A percentile compares a stretch with the other conserved stretches of the same genome.
Conservation (phyloP, 2,797 vertebrate genomes). For the Anguilla anguilla region DNA sequence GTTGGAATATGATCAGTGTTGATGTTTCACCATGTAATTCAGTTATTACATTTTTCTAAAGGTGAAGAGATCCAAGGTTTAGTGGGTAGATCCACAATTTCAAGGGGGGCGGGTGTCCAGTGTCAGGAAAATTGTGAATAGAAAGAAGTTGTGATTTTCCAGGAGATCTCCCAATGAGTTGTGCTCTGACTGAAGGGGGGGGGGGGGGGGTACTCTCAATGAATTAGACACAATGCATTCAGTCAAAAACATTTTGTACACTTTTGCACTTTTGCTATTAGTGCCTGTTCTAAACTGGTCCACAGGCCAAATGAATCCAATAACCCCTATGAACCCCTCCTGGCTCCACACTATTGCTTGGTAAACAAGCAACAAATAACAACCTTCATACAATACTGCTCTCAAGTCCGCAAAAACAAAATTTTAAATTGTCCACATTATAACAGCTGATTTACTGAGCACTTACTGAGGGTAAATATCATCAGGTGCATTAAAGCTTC, state of each 20-base stretch:
- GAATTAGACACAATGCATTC: no score
- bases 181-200: no score
- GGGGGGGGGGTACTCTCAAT: no score
- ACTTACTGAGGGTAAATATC: neutral
- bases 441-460: neutral
- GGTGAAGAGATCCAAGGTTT: no score
- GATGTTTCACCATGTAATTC: neutral
- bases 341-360: neutral
- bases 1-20: neutral
- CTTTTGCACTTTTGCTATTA: neutral
- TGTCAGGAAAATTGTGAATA: no score
- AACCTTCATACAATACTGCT: no score
- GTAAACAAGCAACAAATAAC: neutral
- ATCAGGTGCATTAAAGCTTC: neutral
- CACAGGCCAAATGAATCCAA: neutral
- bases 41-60: no score
- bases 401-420: neutral
- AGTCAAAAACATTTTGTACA: neutral
- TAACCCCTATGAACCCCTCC: neutral
- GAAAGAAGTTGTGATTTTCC: no score
- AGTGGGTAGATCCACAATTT: no score
- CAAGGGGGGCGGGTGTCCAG: no score
- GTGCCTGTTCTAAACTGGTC: neutral
- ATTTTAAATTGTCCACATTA: neutral
- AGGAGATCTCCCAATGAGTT: no score